phyloP scores from a whole-genome alignment of 2,113 vertebrate genomes.

The Halichoerus grypus region DNA sequence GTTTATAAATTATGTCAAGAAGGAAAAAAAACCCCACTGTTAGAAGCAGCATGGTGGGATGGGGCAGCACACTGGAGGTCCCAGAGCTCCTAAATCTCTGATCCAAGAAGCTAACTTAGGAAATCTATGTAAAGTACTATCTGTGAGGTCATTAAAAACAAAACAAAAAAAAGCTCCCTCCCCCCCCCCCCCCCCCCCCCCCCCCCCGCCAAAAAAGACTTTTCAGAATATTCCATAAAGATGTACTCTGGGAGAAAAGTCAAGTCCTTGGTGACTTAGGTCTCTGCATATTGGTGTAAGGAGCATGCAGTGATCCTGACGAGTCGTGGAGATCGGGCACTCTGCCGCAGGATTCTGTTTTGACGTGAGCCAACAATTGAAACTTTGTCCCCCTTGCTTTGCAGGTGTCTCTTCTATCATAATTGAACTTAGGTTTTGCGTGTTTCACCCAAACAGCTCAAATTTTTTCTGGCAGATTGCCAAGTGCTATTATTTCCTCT shows the following conservation, averaged over 20 bases:
- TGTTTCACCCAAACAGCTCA: conserved; percentile 1
- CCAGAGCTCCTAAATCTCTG: background rate
- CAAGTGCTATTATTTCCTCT: background rate
- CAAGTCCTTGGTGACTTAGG: background rate
- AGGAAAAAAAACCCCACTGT: background rate
- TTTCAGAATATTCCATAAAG: background rate
- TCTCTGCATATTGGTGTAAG: background rate
- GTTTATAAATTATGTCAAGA: conserved; percentile 16
- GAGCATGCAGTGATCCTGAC: background rate
- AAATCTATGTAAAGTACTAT: background rate
- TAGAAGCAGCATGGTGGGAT: background rate
- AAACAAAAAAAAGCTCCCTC: background rate
- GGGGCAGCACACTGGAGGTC: background rate
- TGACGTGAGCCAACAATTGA: background rate
- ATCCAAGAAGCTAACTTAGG: background rate
- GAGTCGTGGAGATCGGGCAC: background rate
- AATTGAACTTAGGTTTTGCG: conserved; percentile 9
- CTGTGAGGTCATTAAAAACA: background rate
- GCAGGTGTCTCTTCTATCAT: background rate
- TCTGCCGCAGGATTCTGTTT: background rate
- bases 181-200: too few species aligned
- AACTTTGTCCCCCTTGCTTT: background rate
- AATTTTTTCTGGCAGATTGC: conserved; percentile 29
- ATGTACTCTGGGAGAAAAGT: background rate
- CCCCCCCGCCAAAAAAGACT: background rate